phyloP scores from a whole-genome alignment of 2,888 invertebrate species.

The Polietes domitor region DNA sequence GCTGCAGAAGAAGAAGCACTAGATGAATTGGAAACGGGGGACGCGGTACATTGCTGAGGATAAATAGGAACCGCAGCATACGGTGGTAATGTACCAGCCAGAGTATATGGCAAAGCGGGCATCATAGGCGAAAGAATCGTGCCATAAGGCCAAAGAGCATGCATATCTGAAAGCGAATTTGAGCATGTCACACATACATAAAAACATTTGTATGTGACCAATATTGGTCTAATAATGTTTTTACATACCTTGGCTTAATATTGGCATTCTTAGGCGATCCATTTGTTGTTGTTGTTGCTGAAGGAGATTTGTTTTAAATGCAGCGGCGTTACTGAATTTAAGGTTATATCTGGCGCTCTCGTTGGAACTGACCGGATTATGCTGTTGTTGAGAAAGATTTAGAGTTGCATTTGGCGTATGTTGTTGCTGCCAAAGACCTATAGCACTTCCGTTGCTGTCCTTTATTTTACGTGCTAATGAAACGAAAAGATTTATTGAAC shows the following conservation, averaged over 20 bases:
- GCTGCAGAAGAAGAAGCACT: conserved; percentile 52
- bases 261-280: conserved; percentile 73
- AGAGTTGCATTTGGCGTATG: conserved; percentile 45
- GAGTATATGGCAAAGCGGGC: conserved; percentile 71
- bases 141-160: conserved; percentile 74
- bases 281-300: conserved; percentile 69
- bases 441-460: conserved; percentile 68
- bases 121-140: conserved; percentile 73
- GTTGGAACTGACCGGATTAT: neutral
- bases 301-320: neutral
- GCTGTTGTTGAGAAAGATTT: conserved; percentile 19
- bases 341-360: neutral
- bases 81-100: conserved; percentile 69
- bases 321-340: conserved; percentile 23
- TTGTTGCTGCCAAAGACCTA: conserved; percentile 54
- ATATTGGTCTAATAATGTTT: neutral
- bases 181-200: neutral
- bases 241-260: conserved; percentile 72
- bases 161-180: conserved; percentile 69
- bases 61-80: conserved; percentile 72
- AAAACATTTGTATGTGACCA: neutral
- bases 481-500: conserved; percentile 40
- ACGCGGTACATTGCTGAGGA: conserved; percentile 63
- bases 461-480: conserved; percentile 73
- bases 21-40: conserved; percentile 58